Conservation (phyloP, 2,113 vertebrate species). For the Lepus timidus region DNA sequence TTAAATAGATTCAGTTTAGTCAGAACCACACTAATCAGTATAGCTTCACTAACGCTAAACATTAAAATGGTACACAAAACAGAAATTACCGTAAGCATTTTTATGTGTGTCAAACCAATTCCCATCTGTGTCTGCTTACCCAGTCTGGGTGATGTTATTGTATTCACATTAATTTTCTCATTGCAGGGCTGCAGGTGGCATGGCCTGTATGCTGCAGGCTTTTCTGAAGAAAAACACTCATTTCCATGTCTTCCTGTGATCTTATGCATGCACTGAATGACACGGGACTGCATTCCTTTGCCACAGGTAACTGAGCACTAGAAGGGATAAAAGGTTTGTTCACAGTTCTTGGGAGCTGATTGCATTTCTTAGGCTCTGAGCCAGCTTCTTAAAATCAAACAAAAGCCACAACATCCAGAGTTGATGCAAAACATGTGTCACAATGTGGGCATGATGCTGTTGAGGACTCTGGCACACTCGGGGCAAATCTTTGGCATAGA, state of each 20-base stretch:
- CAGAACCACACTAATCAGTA: background rate
- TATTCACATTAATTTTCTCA: conserved; percentile 95
- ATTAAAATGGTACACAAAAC: background rate
- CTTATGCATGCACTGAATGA: conserved; percentile 99
- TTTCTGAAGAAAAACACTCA: conserved; percentile 92
- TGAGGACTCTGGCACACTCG: background rate
- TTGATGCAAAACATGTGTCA: background rate
- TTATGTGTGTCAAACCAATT: background rate
- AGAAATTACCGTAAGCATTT: background rate
- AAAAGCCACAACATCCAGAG: background rate
- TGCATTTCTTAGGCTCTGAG: background rate
- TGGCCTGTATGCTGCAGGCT: conserved; percentile 94
- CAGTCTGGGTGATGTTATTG: conserved; percentile 96
- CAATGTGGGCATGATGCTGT: background rate
- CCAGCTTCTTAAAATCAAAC: background rate
- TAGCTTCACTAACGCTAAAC: background rate
- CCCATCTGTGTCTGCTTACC: conserved; percentile 88
- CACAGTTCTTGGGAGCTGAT: background rate
- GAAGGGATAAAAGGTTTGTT: conserved; percentile 71
- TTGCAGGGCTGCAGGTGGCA: conserved; percentile 96
- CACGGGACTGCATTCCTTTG: conserved; percentile 96
- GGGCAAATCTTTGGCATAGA: background rate
- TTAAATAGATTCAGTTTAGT: background rate
- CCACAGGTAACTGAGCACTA: conserved; percentile 98
- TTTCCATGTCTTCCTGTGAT: conserved; percentile 97